Conservation (phyloP, 2,888 invertebrate genomes). For the Melitaea athalia region DNA sequence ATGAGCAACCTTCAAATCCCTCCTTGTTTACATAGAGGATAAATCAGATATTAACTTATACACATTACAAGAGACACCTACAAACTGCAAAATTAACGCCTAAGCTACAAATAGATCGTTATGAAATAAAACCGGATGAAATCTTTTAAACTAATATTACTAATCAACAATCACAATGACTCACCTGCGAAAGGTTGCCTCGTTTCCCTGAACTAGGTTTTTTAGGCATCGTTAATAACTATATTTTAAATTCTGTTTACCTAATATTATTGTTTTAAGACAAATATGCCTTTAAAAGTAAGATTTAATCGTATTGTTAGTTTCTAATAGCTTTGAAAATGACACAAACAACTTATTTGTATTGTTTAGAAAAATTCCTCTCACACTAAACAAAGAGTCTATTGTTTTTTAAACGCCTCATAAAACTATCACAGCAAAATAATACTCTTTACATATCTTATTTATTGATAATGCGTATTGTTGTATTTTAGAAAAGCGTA, state of each 20-base stretch:
- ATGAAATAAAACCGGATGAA: slow-evolving; percentile 20
- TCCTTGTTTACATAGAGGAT: background rate
- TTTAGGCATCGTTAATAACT: slow-evolving; percentile 55
- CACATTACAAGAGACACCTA: background rate
- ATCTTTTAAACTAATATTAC: slow-evolving; percentile 10
- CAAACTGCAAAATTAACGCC: background rate
- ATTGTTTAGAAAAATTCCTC: background rate
- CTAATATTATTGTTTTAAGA: background rate
- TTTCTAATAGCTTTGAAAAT: background rate
- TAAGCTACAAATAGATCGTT: slow-evolving; percentile 20
- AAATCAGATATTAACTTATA: background rate
- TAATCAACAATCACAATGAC: slow-evolving; percentile 58
- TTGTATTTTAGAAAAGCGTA: background rate
- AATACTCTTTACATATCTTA: background rate
- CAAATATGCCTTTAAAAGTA: background rate
- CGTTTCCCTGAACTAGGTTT: slow-evolving; percentile 65
- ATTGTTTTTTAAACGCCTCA: background rate
- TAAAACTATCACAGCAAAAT: background rate
- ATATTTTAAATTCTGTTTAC: background rate
- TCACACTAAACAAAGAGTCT: background rate
- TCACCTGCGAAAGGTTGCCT: slow-evolving; percentile 76
- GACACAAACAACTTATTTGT: slow-evolving; percentile 2
- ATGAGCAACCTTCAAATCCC: background rate
- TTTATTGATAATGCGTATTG: background rate
- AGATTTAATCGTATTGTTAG: background rate